Evolutionary conservation across 2,888 invertebrate species (phyloP), one percentile per base, ranked within the genome.

Genomic region (Euphydryas editha): DNA sequence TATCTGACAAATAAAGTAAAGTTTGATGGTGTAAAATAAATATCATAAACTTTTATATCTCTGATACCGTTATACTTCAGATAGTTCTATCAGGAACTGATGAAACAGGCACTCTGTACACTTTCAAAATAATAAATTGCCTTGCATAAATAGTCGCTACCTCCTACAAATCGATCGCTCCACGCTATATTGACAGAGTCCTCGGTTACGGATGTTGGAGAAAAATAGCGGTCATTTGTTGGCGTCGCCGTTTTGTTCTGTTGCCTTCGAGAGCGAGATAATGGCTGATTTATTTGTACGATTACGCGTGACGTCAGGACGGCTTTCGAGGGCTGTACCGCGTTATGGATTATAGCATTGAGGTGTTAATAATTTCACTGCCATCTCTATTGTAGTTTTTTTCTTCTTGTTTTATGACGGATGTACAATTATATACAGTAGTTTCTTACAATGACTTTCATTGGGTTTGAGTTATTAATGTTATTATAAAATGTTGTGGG

Each of bases 211-310:
- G 90, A 84, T 87, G 88, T 85, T 80, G 84, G 80, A 85, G 92
- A 92, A 88, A 91, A 92, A 92, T 92, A 85, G 85, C 85, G 82
- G 86, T 88, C 90, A 92, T 92, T 92, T 92, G 92, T 92, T 86
- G 87, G 79, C 83, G 91, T 91, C 91, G 83, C 86, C 83, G 86
- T 88, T 90, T 88, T 88, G 90, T 90, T 88, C 89, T 88, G 89
- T 86, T 88, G 88, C 88, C 83, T 86, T 88, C 86, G 88, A 90
- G 88, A 87, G 88, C 87, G 86, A 91, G 91, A 92, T 92, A 92
- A 92, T 90, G 83, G 86, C 79, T 91, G 92, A 92, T 90, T 90
- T 91, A 92, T 92, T 80, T 79, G 78, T 74, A 76, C 86, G 89
- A 90, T 90, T 88, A 88, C 83, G 81, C 77, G 83, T 83, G 83